Conservation (phyloP, 2,888 invertebrate species). For the Phengaris alcon region DNA sequence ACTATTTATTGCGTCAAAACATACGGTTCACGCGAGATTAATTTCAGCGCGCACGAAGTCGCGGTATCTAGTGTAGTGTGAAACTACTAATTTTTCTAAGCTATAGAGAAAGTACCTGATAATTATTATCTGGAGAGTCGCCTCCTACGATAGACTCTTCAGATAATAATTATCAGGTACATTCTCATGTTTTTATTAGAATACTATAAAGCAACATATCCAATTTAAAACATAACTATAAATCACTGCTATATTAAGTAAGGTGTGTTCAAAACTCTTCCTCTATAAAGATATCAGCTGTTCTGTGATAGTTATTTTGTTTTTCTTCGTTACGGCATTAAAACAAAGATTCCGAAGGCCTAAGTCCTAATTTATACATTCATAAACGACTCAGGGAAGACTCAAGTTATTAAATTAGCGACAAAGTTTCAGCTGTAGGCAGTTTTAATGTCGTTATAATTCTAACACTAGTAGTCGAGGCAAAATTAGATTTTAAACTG, state of each 20-base stretch:
- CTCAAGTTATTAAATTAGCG: constrained; percentile 7
- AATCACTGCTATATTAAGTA: neutral
- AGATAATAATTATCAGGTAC: too few species aligned
- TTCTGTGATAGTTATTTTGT: neutral
- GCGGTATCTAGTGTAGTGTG: too few species aligned
- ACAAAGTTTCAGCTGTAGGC: neutral
- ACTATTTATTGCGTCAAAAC: too few species aligned
- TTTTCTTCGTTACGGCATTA: neutral
- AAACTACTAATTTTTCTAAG: too few species aligned
- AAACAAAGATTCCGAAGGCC: neutral
- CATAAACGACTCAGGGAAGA: neutral
- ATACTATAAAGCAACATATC: neutral
- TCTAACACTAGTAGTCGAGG: too few species aligned
- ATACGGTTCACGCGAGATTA: too few species aligned
- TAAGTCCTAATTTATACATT: constrained; percentile 16
- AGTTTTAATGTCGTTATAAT: neutral
- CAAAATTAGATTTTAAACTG: too few species aligned
- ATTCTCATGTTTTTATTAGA: neutral
- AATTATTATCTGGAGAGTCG: too few species aligned
- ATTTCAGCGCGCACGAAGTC: too few species aligned
- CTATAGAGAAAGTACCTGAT: too few species aligned
- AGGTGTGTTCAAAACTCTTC: neutral
- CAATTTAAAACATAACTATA: neutral
- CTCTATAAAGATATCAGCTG: neutral
- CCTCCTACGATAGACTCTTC: too few species aligned